Evolutionary conservation across 2,113 vertebrate species (phyloP), one percentile per base, ranked within the genome.

Genomic region (Callipepla californica): DNA sequence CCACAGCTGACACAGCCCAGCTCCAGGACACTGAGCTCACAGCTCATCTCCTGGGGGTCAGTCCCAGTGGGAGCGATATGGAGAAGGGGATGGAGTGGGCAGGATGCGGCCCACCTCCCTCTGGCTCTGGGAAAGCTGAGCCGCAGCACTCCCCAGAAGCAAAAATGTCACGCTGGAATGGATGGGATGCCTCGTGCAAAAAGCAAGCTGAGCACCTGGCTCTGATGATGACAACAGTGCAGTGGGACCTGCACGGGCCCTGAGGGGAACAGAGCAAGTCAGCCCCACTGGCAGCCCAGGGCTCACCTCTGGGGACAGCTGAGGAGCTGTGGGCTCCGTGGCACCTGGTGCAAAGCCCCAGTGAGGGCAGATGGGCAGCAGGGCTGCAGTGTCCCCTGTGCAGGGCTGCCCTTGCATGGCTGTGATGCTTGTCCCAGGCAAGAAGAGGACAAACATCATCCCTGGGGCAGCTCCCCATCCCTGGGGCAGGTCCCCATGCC

Each of bases 1-100:
- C 13, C 1, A 4, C 23, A 70, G 67, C 62, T 53, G 18, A 36
- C 0, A 1, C 32, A 14, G 80, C 50, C 22, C 65, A 79, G 65
- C 2, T 3, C 34, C 4, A 0, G 62, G 18, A 83, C 32, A 44
- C 30, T 0, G 1, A 7, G 48, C n/a, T 87, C 62, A 47, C 32
- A 8, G 4, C 0, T 2, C 3, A 5, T 47, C 25, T 67, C 50
- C 26, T 36, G 26, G 32, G 25, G 25, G 36, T 9, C 63, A 83
- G 85, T 67, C 73, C 55, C 1, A 0, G 62, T 32, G 34, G 62
- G 18, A 79, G 30, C 14, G 4, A 12, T 26, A 59, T 69, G 26
- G 44, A 69, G 28, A 34, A 81, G 19, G 11, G 30, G 40, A 72
- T 40, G 40, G 21, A 81, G 42, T 2, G 14, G 9, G 2, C 47